Conservation (phyloP, 2,113 vertebrate genomes). For the Stigmatopora argus region DNA sequence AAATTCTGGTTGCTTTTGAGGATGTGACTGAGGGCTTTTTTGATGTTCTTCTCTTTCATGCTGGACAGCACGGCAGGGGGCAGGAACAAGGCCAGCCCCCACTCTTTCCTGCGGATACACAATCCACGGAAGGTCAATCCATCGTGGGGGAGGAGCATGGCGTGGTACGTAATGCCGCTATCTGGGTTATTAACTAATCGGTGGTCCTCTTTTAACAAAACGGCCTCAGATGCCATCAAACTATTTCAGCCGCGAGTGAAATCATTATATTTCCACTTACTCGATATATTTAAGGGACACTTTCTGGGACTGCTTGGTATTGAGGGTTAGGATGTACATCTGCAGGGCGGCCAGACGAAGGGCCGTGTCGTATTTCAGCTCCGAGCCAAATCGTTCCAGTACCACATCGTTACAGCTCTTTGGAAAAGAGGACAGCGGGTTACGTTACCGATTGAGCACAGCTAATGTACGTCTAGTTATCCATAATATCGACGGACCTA, state of each 20-base stretch:
- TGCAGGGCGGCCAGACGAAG: constrained; percentile 90
- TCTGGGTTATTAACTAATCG: constrained; percentile 22
- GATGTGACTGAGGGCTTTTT: constrained; percentile 97
- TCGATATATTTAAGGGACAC: constrained; percentile 97
- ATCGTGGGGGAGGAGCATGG: constrained; percentile 2
- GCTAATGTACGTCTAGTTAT: background rate
- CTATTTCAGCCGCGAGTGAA: background rate
- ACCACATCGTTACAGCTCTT: constrained; percentile 98
- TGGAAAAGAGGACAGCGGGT: constrained; percentile 22
- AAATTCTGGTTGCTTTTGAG: constrained; percentile 98
- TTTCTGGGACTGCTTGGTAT: constrained; percentile 94
- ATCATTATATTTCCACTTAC: constrained; percentile 73
- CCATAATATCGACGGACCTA: constrained; percentile 1
- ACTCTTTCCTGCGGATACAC: constrained; percentile 83
- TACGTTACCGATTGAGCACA: constrained; percentile 8
- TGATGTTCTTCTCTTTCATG: constrained; percentile 99
- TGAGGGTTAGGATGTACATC: constrained; percentile 95
- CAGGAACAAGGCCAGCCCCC: constrained; percentile 94
- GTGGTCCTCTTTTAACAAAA: background rate
- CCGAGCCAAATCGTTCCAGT: constrained; percentile 91
- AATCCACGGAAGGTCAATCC: constrained; percentile 23
- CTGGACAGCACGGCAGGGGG: constrained; percentile 96
- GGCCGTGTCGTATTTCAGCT: constrained; percentile 94
- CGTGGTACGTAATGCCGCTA: background rate
- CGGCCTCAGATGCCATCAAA: background rate